Conservation (phyloP, 2,113 vertebrate genomes). For the Etheostoma spectabile region DNA sequence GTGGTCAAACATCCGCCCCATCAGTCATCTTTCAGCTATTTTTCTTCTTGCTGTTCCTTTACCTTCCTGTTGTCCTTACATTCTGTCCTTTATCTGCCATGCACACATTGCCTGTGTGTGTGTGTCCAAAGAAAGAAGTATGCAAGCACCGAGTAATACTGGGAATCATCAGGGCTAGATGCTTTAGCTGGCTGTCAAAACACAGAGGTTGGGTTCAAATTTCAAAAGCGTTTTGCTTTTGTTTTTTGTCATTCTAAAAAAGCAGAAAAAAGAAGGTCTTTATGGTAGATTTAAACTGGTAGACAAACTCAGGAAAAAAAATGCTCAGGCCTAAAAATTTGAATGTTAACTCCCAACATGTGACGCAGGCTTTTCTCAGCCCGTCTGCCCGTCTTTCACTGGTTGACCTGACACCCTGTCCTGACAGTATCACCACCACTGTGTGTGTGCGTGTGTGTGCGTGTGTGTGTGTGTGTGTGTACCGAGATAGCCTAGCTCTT, state of each 20-base stretch:
- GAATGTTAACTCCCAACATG: slow-evolving; percentile 11
- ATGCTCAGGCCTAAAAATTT: not conserved
- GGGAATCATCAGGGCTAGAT: not conserved
- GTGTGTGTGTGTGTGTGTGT: slow-evolving; percentile 37
- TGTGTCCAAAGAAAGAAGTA: not conserved
- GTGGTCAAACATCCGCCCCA: not conserved
- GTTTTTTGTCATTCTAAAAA: not conserved
- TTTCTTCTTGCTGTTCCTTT: not conserved
- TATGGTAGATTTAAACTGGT: not conserved
- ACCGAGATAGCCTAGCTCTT: slow-evolving; percentile 49
- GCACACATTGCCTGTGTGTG: not conserved
- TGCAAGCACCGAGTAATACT: not conserved
- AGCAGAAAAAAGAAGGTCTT: not conserved
- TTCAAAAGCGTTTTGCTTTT: not conserved
- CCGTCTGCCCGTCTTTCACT: slow-evolving; percentile 39
- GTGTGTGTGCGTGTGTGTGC: slow-evolving; percentile 23
- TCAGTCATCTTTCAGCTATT: not conserved
- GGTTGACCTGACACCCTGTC: slow-evolving; percentile 45
- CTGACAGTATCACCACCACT: slow-evolving; percentile 39
- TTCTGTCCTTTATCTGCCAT: not conserved
- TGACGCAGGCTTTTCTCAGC: slow-evolving; percentile 18
- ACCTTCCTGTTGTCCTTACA: not conserved
- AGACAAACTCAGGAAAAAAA: not conserved
- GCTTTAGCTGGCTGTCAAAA: not conserved
- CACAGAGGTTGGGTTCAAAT: not conserved